Conservation (phyloP, 2,888 invertebrate genomes). For the Argyresthia goedartella region DNA sequence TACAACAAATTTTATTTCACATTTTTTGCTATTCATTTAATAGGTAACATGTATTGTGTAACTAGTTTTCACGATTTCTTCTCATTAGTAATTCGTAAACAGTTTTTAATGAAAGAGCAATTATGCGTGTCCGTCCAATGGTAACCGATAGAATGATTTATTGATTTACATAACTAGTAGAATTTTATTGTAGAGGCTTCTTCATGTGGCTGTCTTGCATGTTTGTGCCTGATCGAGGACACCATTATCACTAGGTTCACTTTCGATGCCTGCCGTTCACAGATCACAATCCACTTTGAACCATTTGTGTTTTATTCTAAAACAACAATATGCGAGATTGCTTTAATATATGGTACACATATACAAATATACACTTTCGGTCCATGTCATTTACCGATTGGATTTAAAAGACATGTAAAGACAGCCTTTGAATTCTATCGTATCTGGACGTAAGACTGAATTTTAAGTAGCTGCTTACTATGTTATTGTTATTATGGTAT, state of each 20-base stretch:
- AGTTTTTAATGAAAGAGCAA: slow-evolving; percentile 16
- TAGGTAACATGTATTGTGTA: too few relatives aligned
- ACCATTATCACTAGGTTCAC: too few relatives aligned
- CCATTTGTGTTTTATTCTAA: not conserved
- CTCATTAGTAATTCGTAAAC: not conserved
- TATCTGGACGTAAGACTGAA: too few relatives aligned
- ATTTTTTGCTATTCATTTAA: not conserved
- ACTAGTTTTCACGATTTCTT: not conserved
- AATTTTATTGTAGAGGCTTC: not conserved
- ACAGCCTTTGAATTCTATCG: too few relatives aligned
- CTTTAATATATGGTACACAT: not conserved
- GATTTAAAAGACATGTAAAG: too few relatives aligned
- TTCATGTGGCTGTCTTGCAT: not conserved
- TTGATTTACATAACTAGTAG: not conserved
- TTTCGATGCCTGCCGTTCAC: not conserved
- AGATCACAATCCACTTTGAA: not conserved
- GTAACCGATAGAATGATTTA: slow-evolving; percentile 13
- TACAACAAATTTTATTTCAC: not conserved
- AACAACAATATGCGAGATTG: not conserved
- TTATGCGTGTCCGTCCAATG: slow-evolving; percentile 32
- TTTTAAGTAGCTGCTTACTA: too few relatives aligned
- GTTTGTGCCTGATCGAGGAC: too few relatives aligned
- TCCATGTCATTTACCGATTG: not conserved
- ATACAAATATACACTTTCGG: not conserved
- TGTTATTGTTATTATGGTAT: too few relatives aligned